Conservation (phyloP, 2,888 invertebrate species). For the Stenodema calcarata region DNA sequence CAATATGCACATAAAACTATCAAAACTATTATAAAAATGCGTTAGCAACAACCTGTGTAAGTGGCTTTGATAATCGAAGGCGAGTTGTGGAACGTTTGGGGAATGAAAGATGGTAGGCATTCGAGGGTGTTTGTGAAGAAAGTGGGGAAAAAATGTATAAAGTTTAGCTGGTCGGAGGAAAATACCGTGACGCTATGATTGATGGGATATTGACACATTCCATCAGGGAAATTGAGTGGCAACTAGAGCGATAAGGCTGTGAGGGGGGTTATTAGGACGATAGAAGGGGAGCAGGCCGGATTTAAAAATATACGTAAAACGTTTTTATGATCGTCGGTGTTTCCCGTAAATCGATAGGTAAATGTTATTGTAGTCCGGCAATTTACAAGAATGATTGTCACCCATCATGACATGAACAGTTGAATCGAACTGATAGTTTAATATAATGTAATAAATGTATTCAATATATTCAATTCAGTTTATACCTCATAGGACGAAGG, state of each 20-base stretch:
- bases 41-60: too few species aligned
- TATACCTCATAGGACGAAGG: too few species aligned
- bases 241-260: neutral
- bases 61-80: neutral
- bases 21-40: too few species aligned
- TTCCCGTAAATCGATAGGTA: too few species aligned
- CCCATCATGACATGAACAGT: too few species aligned
- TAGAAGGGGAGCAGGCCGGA: neutral
- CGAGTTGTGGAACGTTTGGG: neutral
- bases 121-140: neutral
- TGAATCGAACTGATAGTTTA: too few species aligned
- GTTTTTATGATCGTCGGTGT: too few species aligned
- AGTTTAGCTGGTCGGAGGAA: neutral
- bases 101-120: neutral
- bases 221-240: slow-evolving; percentile 48
- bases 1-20: too few species aligned
- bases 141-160: neutral
- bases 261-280: neutral
- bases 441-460: too few species aligned
- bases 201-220: slow-evolving; percentile 48
- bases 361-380: too few species aligned
- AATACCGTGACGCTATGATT: slow-evolving; percentile 1
- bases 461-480: too few species aligned
- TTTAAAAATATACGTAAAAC: neutral
- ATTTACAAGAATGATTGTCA: too few species aligned